Evolutionary conservation across 2,888 invertebrate species (phyloP), one percentile per base, ranked within the genome.

Genomic region (Drosophila paranaensis): DNA sequence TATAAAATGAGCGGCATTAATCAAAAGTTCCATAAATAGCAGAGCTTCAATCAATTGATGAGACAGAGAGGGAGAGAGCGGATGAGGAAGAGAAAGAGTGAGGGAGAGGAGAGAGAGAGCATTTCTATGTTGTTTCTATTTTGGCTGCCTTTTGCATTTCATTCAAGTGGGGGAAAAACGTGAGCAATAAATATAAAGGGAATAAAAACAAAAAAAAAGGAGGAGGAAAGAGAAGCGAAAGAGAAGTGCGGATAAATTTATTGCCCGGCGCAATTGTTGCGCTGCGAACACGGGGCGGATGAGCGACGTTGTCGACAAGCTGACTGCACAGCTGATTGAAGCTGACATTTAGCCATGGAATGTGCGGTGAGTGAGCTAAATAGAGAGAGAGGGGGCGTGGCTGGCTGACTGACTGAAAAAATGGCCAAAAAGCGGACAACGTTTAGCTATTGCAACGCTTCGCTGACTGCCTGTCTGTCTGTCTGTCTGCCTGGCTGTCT

Each of bases 171-270:
- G 42, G 61, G 8, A 60, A 62, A 64, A 48, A 68, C 60, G 54
- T 57, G 53, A 70, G 55, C 53, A 81, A 82, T 81, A 89, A 80
- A 89, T 79, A 82, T 60, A 37, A 60, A 42, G 57, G 40, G 61
- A n/a, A 57, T 35, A 14, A 16, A 54, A 71, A 56, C 42, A 63
- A 37, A 53, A 60, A 37, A n/a, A 43, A 30, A 53, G 37, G 20
- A 3, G 3, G 30, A 1, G 27, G 13, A 35, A 14, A 14, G 51
- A 33, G 51, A 33, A 20, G 51, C 1, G 0, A 25, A 53, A 53
- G 25, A 60, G 64, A 71, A 68, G 72, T 74, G 78, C 77, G 79
- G n/a, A 76, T 79, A 81, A 86, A 88, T 88, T 83, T 81, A 88
- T 86, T 81, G 88, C 77, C 68, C 60, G 54, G 51, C 73, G 71